phyloP scores from a whole-genome alignment of 2,113 vertebrate species.

The Spea multiplicata region DNA sequence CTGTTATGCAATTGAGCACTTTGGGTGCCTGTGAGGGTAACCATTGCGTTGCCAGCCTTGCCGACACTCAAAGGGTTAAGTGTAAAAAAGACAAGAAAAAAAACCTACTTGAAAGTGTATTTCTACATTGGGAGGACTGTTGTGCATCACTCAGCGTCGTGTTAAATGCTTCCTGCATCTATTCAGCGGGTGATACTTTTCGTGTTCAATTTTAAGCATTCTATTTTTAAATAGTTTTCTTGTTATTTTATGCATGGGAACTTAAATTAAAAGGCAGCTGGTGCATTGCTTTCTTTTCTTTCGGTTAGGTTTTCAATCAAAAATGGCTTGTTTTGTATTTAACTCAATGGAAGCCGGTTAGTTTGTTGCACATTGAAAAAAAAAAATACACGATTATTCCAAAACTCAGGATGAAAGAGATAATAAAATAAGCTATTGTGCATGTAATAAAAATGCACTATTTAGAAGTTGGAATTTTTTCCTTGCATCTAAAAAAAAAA shows the following conservation, averaged over 20 bases:
- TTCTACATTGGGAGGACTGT: not conserved
- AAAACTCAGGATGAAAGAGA: constrained; percentile 72
- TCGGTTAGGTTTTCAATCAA: constrained; percentile 64
- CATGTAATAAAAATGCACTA: constrained; percentile 61
- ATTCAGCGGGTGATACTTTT: constrained; percentile 37
- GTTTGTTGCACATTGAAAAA: constrained; percentile 62
- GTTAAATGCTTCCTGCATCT: constrained; percentile 55
- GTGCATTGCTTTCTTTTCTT: constrained; percentile 50
- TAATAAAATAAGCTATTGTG: constrained; percentile 74
- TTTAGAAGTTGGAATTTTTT: constrained; percentile 53
- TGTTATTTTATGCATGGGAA: constrained; percentile 64
- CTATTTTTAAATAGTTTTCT: constrained; percentile 54
- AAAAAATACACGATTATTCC: constrained; percentile 68
- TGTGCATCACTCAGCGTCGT: constrained; percentile 7
- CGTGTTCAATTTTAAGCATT: constrained; percentile 47
- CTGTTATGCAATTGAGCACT: constrained; percentile 50
- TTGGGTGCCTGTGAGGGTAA: not conserved
- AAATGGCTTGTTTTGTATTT: constrained; percentile 66
- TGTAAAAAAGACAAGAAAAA: constrained; percentile 2
- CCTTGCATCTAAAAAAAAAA: not conserved
- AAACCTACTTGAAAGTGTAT: constrained; percentile 23
- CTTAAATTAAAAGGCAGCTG: constrained; percentile 71
- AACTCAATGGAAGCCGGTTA: constrained; percentile 78
- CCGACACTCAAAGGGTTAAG: not conserved
- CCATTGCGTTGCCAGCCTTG: not conserved